Percentiles rank a stretch among this genome's conserved stretches.
Evolutionary conservation across 1,140 invertebrate genomes (phyloP).

Genomic region (Chironomus striatipennis): DNA sequence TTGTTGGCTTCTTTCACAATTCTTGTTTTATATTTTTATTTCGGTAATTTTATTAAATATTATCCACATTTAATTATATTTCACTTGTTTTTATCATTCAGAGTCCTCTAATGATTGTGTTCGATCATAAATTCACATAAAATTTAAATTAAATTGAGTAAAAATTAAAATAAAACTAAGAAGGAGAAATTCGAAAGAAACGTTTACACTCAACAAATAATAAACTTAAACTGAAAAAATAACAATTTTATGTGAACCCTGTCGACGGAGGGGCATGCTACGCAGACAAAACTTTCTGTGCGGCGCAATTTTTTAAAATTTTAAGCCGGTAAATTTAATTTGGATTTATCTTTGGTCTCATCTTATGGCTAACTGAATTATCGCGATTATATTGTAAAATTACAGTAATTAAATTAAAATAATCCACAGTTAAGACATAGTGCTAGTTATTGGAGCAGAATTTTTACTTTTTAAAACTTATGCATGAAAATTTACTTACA

Average conservation of each 20-base stretch:
- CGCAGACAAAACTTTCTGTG: not conserved
- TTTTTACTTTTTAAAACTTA: too few species aligned
- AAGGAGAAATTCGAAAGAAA: not conserved
- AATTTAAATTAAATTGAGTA: not conserved
- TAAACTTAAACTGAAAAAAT: not conserved
- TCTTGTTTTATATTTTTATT: not conserved
- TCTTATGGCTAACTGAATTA: too few species aligned
- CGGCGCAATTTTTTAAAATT: not conserved
- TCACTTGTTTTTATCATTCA: too few species aligned
- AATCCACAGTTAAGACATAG: too few species aligned
- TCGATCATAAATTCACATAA: too few species aligned
- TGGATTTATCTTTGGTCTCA: too few species aligned
- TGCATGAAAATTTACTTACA: too few species aligned
- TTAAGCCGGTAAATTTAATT: not conserved
- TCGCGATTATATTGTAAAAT: too few species aligned
- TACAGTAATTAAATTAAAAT: too few species aligned
- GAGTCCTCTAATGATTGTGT: too few species aligned
- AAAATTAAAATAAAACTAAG: constrained; percentile 2
- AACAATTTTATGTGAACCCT: not conserved
- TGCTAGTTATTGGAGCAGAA: too few species aligned
- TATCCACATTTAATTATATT: too few species aligned
- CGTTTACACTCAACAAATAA: constrained; percentile 5
- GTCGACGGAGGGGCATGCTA: not conserved
- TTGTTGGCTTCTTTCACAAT: constrained; percentile 12
- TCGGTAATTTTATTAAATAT: not conserved